Evolutionary conservation across 1,140 invertebrate genomes (phyloP), one percentile per base, ranked within the genome.

Genomic region (Aporrectodea caliginosa): DNA sequence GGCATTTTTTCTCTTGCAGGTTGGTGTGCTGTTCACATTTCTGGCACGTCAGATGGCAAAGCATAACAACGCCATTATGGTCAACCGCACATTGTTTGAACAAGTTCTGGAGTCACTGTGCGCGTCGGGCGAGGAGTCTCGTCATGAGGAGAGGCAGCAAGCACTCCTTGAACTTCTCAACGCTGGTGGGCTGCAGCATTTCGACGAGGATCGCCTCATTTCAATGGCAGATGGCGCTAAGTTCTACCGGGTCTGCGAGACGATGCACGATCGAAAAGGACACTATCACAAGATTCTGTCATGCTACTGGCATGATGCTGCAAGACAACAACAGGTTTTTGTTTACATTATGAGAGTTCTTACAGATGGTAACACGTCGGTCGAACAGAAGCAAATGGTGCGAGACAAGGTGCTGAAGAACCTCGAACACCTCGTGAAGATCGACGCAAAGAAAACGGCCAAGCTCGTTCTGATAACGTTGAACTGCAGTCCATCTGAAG

Each of bases 121-220:
- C 77, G 81, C 89, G 73, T 90, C 84, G 87, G 84, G 88, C 80
- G 88, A 91, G 83, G 88, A 90, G 80, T 88, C 90, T 69, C 88
- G 91, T 72, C 89, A 91, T 78, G 91, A 92, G 81, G 94, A 95
- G 84, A 89, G 93, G 73, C 93, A 96, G 86, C 93, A 93, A 83
- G 93, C 94, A 2, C 89, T 95, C 84, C 86, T 95, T 75, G 92
- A 94, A 85, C 87, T 96, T n/a, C 85, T 95, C 1, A 88, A 91
- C 43, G 91, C 91, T 27, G 92, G 92, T 71, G 93, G 92, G 81
- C 84, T 94, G 1, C 85, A 88, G 31, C 90, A 92, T 84, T 92
- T 92, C 89, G 88, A 91, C 75, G 87, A 89, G 78, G 86, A 90
- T 30, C 87, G 88, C 81, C 87, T 93, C 16, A 84, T 93, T 2